Percentiles rank a stretch among this genome's conserved stretches.
phyloP scores from a whole-genome alignment of 2,888 invertebrate species.

The Coecobrya sp. region DNA sequence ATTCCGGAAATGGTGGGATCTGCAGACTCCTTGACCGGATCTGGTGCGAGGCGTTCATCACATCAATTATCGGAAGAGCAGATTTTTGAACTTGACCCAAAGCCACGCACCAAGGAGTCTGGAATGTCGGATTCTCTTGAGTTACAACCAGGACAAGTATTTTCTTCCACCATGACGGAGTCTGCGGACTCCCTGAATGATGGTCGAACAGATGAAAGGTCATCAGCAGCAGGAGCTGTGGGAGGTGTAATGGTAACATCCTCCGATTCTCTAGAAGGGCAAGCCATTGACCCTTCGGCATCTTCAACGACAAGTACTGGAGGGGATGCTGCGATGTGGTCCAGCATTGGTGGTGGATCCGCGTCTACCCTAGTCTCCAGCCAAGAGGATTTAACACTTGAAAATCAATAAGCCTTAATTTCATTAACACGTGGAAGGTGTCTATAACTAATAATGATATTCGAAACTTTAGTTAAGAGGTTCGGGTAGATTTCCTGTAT shows the following conservation, averaged over 20 bases:
- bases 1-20: slow-evolving; percentile 87
- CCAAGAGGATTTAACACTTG: slow-evolving; percentile 86
- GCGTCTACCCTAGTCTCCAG: slow-evolving; percentile 95
- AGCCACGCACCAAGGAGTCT: slow-evolving; percentile 26
- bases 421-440: slow-evolving; percentile 19
- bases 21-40: slow-evolving; percentile 88
- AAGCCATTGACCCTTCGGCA: slow-evolving; percentile 75
- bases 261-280: slow-evolving; percentile 89
- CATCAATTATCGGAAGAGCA: slow-evolving; percentile 48
- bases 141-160: slow-evolving; percentile 80
- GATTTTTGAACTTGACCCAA: slow-evolving; percentile 31
- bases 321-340: slow-evolving; percentile 94
- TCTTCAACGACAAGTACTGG: slow-evolving; percentile 83
- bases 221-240: slow-evolving; percentile 62
- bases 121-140: slow-evolving; percentile 86
- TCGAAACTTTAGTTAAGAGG: slow-evolving; percentile 38
- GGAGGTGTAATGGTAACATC: slow-evolving; percentile 88
- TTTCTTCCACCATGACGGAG: slow-evolving; percentile 82
- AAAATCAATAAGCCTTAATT: slow-evolving; percentile 77
- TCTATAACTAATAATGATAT: not conserved
- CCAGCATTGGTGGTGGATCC: slow-evolving; percentile 95
- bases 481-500: not conserved
- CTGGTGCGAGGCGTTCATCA: slow-evolving; percentile 86
- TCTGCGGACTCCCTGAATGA: slow-evolving; percentile 84
- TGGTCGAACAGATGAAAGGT: slow-evolving; percentile 64